phyloP scores from a whole-genome alignment of 2,888 invertebrate species.

The Nomada goodeniana region DNA sequence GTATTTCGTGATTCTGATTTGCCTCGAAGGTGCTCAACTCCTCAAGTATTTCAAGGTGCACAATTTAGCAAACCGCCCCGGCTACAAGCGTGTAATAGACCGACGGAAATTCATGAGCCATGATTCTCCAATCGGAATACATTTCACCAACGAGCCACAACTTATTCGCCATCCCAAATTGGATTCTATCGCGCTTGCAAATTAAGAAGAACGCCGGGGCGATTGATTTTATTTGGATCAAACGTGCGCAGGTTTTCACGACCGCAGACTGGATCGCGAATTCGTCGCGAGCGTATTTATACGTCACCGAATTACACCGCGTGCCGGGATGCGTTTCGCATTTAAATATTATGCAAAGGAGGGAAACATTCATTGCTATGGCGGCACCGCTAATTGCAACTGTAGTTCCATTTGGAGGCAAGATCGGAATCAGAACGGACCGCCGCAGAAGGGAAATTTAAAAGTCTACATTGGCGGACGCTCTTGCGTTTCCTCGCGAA shows the following conservation, averaged over 20 bases:
- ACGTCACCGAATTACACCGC: neutral
- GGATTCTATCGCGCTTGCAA: neutral
- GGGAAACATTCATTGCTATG: neutral
- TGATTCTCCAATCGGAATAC: too few relatives aligned
- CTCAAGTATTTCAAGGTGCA: neutral
- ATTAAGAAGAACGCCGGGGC: neutral
- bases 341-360: neutral
- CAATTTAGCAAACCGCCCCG: neutral
- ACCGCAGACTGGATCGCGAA: neutral
- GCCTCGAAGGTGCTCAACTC: slow-evolving; percentile 73
- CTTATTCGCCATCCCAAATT: too few relatives aligned
- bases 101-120: too few relatives aligned
- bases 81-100: too few relatives aligned
- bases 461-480: slow-evolving; percentile 23
- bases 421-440: slow-evolving; percentile 9
- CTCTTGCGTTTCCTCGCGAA: slow-evolving; percentile 1
- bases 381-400: slow-evolving; percentile 17
- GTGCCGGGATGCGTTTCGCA: neutral
- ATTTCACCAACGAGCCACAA: too few relatives aligned
- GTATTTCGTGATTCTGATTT: slow-evolving; percentile 71
- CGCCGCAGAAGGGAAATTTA: slow-evolving; percentile 12
- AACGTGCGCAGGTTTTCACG: too few relatives aligned
- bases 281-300: neutral
- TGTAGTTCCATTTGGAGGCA: slow-evolving; percentile 5
- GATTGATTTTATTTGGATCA: slow-evolving; percentile 3